Base-by-base conservation (phyloP, 2,888 invertebrate species). In the Catocala nupta region DNA sequence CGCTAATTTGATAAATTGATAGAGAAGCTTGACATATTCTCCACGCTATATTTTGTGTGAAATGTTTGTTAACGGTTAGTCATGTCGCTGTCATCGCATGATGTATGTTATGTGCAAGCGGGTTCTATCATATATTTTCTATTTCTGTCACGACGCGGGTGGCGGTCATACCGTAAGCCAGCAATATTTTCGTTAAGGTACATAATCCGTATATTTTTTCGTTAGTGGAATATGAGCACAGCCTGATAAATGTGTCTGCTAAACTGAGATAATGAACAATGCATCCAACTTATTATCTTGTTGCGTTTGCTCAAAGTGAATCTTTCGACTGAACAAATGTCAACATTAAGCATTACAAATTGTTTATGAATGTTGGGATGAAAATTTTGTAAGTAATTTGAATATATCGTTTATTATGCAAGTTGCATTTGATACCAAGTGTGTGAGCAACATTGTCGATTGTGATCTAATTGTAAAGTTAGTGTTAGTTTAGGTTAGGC, bases 61-160 rank as follows among this genome's bases (percentile, higher is more conserved):
- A 78, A 76, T 83, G 83, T 87, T 86, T 82, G 81, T 81, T 84
- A 81, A 70, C 75, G 71, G 80, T 78, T 82, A 82, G 85, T 85
- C 84, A 82, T 86, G 83, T 83, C 69, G 72, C 85, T 85, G 88
- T 88, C 89, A 86, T 81, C 81, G 68, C 44, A 82, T 89, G 88
- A 89, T 86, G 81, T 85, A 89, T 84, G 86, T 82, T 84, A 84
- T 81, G 84, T 81, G 83, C 81, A 82, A 81, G 79, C 75, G 77
- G 75, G 80, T 77, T 66, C 81, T 88, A 86, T 89, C 85, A 81
- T 82, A 88, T 85, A 87, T 87, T 90, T 87, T 85, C 89, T 90
- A 90, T 90, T 90, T 90, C 81, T 88, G 88, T 89, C 88, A 87
- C 90, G 88, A 84, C 82, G 87, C 84, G 85, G 86, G 87, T 86